A percentile compares a stretch with the other conserved stretches of the same genome.
Conservation (phyloP, 1,140 invertebrate genomes). For the Heliconius himera region DNA sequence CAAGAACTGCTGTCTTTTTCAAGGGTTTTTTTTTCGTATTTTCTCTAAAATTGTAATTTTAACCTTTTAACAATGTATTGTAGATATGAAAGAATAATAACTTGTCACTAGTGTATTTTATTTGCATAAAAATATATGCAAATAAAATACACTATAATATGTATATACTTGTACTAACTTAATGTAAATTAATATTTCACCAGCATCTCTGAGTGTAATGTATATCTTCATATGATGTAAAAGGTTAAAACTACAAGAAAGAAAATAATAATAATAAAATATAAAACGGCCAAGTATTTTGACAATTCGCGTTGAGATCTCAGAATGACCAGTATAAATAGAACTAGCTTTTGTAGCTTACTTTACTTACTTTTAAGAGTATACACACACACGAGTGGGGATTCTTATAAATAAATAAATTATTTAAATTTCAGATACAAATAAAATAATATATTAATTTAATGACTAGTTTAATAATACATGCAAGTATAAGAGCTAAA, state of each 20-base stretch:
- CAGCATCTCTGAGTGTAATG: neutral
- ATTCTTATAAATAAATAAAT: too few species aligned
- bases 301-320: conserved; percentile 70
- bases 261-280: neutral
- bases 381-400: conserved; percentile 40
- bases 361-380: conserved; percentile 36
- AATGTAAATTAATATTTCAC: neutral
- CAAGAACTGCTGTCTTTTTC: neutral
- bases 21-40: neutral
- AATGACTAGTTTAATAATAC: too few species aligned
- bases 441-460: too few species aligned
- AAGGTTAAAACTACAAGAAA: neutral
- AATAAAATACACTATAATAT: neutral
- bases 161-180: neutral
- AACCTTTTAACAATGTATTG: neutral
- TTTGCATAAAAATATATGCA: too few species aligned
- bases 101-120: too few species aligned
- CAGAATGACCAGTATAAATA: conserved; percentile 75
- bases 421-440: too few species aligned
- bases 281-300: conserved; percentile 51
- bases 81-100: too few species aligned
- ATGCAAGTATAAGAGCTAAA: too few species aligned
- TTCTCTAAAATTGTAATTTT: neutral
- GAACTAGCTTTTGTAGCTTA: conserved; percentile 24
- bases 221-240: neutral